phyloP scores from a whole-genome alignment of 2,888 invertebrate species.

The Mesorhabditis spiculigera region DNA sequence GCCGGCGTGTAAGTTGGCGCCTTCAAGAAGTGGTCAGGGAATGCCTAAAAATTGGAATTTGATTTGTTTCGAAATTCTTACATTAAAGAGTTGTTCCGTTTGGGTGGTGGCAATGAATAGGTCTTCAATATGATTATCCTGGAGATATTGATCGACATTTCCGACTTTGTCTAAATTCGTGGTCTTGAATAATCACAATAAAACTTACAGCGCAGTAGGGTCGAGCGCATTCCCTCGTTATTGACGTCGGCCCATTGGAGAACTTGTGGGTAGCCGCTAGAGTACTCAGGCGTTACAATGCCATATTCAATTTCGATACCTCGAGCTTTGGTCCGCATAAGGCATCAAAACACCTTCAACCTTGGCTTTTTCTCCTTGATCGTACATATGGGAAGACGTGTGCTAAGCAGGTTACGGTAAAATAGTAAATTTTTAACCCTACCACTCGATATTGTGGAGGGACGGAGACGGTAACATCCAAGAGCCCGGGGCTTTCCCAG shows the following conservation, averaged over 20 bases:
- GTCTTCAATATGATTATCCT: slow-evolving; percentile 17
- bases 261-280: background rate
- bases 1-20: slow-evolving; percentile 21
- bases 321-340: slow-evolving; percentile 13
- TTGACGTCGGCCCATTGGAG: slow-evolving; percentile 15
- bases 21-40: slow-evolving; percentile 24
- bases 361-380: background rate
- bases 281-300: background rate
- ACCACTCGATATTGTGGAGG: slow-evolving; percentile 45
- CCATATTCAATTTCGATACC: background rate
- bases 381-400: background rate
- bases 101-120: slow-evolving; percentile 21
- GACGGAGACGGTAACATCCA: slow-evolving; percentile 44
- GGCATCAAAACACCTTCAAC: slow-evolving; percentile 14
- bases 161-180: background rate
- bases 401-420: background rate
- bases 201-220: slow-evolving; percentile 10
- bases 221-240: slow-evolving; percentile 10
- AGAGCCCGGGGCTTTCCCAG: slow-evolving; percentile 41
- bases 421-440: background rate
- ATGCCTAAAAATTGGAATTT: slow-evolving; percentile 16
- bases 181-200: background rate
- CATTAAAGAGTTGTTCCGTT: slow-evolving; percentile 21
- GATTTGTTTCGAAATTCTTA: background rate
- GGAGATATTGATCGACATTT: slow-evolving; percentile 13